Evolutionary conservation across 2,113 vertebrate genomes (phyloP), one percentile per base, ranked within the genome.

Genomic region (Antigone vipio): DNA sequence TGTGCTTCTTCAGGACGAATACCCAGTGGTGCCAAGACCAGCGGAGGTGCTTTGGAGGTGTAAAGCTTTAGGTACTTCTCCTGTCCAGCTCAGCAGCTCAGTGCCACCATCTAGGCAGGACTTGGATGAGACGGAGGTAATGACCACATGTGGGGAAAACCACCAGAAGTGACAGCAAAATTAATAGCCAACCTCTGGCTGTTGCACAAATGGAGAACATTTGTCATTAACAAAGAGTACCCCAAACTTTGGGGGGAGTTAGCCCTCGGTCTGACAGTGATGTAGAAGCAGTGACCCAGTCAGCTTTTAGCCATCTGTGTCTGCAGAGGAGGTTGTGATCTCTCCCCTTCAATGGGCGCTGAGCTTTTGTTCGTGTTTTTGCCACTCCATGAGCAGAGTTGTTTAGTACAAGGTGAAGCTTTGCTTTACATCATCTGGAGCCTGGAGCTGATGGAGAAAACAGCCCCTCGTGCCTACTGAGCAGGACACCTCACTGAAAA

Each of bases 391-490:
- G 29, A 85, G 89, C 85, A 53, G 92, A 38, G 32, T 7, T 24
- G 49, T 52, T 82, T 15, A 69, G 75, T 5, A 2, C 73, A 14
- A 90, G 85, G 75, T 58, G 75, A 91, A 89, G 92, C 90, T 95
- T 72, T 94, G 90, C 93, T 88, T 92, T 27, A 38, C 80, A 78
- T 94, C 91, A 93, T 86, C 92, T 94, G 94, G 63, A 96, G 88
- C 67, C 79, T 81, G 88, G 62, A 92, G 86, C 94, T 92, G 95
- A 81, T 88, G 91, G 58, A 95, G 94, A 47, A 83, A 88, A 81
- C 52, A 79, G 94, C 80, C 86, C 62, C 92, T 62, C 6, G 89
- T 78, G 85, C 38, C 94, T 45, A 9, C 14, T 16, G 73, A 82
- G 89, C 86, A 85, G 92, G 91, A 69, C 77, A 89, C 87, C 92